phyloP scores from a whole-genome alignment of 37 sponge, comb jelly and placozoan genomes.

The Beroe forskalii region DNA sequence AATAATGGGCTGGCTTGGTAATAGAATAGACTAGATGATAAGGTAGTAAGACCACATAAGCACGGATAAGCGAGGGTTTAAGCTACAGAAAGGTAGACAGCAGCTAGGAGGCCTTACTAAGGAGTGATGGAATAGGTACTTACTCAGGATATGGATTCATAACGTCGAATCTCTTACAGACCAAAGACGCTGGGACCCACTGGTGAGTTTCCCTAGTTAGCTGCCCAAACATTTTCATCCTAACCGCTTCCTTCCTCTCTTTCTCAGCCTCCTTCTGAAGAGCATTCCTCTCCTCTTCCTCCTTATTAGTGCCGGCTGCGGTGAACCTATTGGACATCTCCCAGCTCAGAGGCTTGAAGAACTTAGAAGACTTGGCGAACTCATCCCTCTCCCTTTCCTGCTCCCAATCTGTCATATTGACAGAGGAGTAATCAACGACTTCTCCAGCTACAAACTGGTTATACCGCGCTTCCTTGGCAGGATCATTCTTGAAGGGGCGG shows the following conservation, averaged over 20 bases:
- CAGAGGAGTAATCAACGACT: background rate
- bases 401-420: constrained; percentile 83
- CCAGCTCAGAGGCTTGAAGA: constrained; percentile 69
- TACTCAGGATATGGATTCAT: constrained; percentile 91
- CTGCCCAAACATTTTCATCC: constrained; percentile 74
- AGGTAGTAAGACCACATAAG: no score
- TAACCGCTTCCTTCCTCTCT: constrained; percentile 76
- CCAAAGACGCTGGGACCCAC: constrained; percentile 88
- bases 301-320: constrained; percentile 38
- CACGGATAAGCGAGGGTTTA: no score
- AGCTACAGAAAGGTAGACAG: no score
- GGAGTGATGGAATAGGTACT: no score
- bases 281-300: constrained; percentile 22
- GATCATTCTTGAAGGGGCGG: background rate
- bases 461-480: constrained; percentile 29
- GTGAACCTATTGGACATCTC: constrained; percentile 74
- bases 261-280: constrained; percentile 18
- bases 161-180: constrained; percentile 92
- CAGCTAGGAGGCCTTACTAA: no score
- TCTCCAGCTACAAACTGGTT: background rate
- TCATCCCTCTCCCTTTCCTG: constrained; percentile 74
- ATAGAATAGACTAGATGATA: no score
- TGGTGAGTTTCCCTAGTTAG: constrained; percentile 79
- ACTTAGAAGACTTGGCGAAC: constrained; percentile 68
- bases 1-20: no score